Evolutionary conservation across 2,888 invertebrate species (phyloP), one percentile per base, ranked within the genome.

Genomic region (Drosophila paucipuncta): DNA sequence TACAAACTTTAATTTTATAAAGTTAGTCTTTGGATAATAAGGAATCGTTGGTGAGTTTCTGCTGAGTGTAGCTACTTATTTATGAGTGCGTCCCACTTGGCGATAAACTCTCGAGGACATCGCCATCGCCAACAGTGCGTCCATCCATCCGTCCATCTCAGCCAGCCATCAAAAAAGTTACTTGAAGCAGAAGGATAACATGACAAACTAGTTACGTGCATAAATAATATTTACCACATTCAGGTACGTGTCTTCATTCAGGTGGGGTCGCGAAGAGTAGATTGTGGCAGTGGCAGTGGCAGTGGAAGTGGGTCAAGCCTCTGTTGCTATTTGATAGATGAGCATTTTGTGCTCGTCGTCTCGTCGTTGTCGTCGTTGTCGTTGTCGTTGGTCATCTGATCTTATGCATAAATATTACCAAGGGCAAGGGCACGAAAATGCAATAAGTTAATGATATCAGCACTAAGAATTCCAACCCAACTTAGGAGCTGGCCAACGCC

Each of bases 141-240:
- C 16, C n/a, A 5, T 41, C 41, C 22, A 16, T 25, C 11, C 10
- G 35, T 54, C 37, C 25, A 11, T 55, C 35, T 35, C 25, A 25
- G 54, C 25, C 64, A 39, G 25, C 13, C 11, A 61, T 58, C 62
- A 76, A 64, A 53, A 74, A 75, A 65, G 58, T 68, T 63, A 71
- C 72, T 66, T 79, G 58, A 77, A 80, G 73, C 82, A 73, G 70
- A 82, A 82, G 86, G 80, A 83, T 89, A 87, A 87, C 83, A 88
- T 85, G 85, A 86, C 85, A 86, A 89, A 85, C 85, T 89, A 83
- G 83, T 83, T 87, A 88, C 85, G 87, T 88, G 89, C 87, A 88
- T 89, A 88, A 89, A 88, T 88, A 85, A 89, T 88, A 85, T 75
- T 86, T 74, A 49, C 68, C 62, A 62, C 68, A 73, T 76, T 28